Conservation (phyloP, 2,888 invertebrate species). For the Phytoseiulus persimilis region DNA sequence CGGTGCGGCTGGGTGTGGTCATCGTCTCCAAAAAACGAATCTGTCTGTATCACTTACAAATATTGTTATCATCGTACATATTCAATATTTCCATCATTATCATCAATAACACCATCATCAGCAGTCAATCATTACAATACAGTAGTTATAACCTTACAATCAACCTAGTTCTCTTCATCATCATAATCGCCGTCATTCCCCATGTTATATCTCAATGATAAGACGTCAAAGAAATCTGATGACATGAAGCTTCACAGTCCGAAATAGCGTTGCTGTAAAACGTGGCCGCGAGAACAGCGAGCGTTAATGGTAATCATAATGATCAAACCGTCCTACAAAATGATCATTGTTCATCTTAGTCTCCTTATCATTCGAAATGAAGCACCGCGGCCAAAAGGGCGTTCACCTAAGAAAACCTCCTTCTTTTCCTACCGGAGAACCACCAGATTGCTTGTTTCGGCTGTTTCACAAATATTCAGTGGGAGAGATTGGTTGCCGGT, state of each 20-base stretch:
- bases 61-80: neutral
- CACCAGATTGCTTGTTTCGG: neutral
- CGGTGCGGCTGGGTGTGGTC: conserved; percentile 5
- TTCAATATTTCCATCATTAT: neutral
- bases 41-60: neutral
- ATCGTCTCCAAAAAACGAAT: neutral
- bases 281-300: neutral
- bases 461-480: neutral
- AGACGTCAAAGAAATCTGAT: neutral
- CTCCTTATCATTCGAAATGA: neutral
- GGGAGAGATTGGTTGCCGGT: neutral
- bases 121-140: neutral
- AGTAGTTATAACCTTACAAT: neutral
- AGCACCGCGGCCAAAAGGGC: neutral
- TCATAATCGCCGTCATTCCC: neutral
- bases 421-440: neutral
- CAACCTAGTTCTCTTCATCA: neutral
- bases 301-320: neutral
- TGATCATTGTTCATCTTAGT: neutral
- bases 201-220: conserved; percentile 5
- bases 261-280: neutral
- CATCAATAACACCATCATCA: neutral
- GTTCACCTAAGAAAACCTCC: neutral
- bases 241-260: neutral
- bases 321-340: neutral